Evolutionary conservation across 2,797 vertebrate genomes (phyloP).

Genomic region (Poecilia picta): DNA sequence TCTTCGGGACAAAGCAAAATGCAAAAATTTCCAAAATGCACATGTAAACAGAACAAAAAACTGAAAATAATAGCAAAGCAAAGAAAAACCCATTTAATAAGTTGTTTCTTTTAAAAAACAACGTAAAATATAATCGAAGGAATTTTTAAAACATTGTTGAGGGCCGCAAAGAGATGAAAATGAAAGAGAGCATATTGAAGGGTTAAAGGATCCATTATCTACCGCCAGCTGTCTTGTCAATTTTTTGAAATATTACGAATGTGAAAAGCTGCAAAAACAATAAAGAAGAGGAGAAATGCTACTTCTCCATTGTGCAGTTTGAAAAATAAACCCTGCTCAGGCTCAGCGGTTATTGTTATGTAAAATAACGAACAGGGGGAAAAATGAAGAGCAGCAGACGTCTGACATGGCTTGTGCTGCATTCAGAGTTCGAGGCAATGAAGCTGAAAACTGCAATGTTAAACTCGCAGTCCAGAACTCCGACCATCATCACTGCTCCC

Average conservation of each 20-base stretch:
- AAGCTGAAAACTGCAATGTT: background rate
- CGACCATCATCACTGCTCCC: background rate
- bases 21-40: background rate
- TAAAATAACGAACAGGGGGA: constrained; percentile 39
- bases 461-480: background rate
- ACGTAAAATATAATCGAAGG: background rate
- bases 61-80: no score
- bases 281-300: constrained; percentile 54
- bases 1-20: background rate
- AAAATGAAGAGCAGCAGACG: constrained; percentile 21
- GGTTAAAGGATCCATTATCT: constrained; percentile 59
- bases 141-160: background rate
- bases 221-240: constrained; percentile 51
- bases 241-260: constrained; percentile 61
- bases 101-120: no score
- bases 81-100: background rate
- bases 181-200: constrained; percentile 33
- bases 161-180: background rate
- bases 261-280: constrained; percentile 36
- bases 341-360: constrained; percentile 64
- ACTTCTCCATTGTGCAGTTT: constrained; percentile 58
- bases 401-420: background rate
- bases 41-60: background rate
- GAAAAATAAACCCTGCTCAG: constrained; percentile 61
- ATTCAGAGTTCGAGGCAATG: background rate